Conservation (phyloP, 2,113 vertebrate genomes). For the Stegostoma tigrinum region DNA sequence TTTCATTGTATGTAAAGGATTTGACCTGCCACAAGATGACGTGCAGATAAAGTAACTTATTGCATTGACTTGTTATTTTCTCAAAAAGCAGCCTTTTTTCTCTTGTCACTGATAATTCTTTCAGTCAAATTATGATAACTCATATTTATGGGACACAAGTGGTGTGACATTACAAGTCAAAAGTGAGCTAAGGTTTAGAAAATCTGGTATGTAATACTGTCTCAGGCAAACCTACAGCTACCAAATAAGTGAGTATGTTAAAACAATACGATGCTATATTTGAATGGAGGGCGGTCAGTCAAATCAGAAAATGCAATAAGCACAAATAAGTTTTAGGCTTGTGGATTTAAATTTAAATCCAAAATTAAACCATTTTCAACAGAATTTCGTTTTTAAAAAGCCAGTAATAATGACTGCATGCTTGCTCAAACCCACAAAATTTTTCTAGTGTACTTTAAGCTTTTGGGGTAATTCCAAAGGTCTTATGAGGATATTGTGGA, state of each 20-base stretch:
- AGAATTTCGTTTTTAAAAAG: background rate
- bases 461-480: background rate
- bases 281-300: conserved; percentile 50
- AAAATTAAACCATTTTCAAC: background rate
- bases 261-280: conserved; percentile 41
- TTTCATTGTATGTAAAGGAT: background rate
- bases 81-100: background rate
- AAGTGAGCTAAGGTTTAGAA: conserved; percentile 48
- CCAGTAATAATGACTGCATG: background rate
- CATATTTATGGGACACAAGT: background rate
- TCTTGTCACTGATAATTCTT: conserved; percentile 43
- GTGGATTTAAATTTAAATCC: background rate
- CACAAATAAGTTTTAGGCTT: background rate
- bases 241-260: background rate
- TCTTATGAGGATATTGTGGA: background rate
- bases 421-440: background rate
- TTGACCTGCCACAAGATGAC: background rate
- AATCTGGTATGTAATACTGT: conserved; percentile 44
- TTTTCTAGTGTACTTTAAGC: background rate
- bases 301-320: conserved; percentile 40
- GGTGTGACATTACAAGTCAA: conserved; percentile 48
- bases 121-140: conserved; percentile 52
- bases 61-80: background rate
- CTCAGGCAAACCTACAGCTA: conserved; percentile 50
- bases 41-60: background rate